Percentiles rank a stretch among this genome's conserved stretches.
Evolutionary conservation across 2,797 vertebrate genomes (phyloP).

Genomic region (Parauchenoglanis ngamensis): DNA sequence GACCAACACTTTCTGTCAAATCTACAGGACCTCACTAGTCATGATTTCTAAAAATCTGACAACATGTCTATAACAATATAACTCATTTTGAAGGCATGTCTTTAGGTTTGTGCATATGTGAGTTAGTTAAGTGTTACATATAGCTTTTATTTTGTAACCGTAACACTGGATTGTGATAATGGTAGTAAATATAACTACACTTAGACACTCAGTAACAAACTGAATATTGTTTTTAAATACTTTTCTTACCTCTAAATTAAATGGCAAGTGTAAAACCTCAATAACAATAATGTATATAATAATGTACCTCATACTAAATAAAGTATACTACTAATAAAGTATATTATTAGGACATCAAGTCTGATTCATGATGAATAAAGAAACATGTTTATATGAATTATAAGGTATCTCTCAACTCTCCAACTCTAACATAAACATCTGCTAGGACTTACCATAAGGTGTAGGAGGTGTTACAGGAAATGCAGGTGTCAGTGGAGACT

Average conservation of each 20-base stretch:
- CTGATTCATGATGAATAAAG: not conserved
- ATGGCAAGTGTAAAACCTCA: not conserved
- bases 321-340: not conserved
- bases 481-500: constrained; percentile 71
- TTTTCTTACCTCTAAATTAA: not conserved
- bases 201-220: not conserved
- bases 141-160: not conserved
- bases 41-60: not conserved
- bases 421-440: constrained; percentile 21
- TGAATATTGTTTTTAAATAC: not conserved
- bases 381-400: not conserved
- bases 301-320: not conserved
- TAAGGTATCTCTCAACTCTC: not conserved
- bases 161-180: not conserved
- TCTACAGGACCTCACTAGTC: not conserved
- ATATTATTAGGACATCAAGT: not conserved
- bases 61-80: not conserved
- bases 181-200: not conserved
- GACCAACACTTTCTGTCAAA: not conserved
- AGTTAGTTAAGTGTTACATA: not conserved
- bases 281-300: not conserved
- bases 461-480: constrained; percentile 85
- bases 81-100: not conserved
- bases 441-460: constrained; percentile 70
- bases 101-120: not conserved